These are phyloP conservation scores for Matsumurasca onukii DNA, from an alignment of 1,140 invertebrate species.

Conservation along the genomic window DNA sequence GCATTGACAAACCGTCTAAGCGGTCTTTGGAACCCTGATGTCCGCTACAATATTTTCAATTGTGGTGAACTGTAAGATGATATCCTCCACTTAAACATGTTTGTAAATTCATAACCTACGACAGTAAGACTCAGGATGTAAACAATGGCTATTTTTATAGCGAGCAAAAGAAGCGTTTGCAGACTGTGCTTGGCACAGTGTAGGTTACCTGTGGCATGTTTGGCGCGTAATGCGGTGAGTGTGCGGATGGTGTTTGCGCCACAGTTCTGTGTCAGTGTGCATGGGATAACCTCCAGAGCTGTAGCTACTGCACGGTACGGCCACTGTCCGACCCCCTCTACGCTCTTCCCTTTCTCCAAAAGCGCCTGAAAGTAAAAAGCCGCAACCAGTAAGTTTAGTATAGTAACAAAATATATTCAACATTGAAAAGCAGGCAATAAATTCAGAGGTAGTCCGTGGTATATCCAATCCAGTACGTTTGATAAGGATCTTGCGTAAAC, in stretches of 20 bases:
- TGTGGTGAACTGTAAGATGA: not conserved
- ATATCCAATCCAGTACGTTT: too few species aligned
- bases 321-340: conserved; percentile 74
- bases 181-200: too few species aligned
- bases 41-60: not conserved
- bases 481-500: too few species aligned
- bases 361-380: conserved; percentile 56
- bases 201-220: conserved; percentile 63
- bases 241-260: conserved; percentile 95
- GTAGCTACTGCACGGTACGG: conserved; percentile 92
- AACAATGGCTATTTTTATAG: not conserved
- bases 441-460: too few species aligned
- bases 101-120: not conserved
- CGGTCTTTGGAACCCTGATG: not conserved
- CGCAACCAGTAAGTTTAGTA: too few species aligned
- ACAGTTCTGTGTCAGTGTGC: conserved; percentile 97
- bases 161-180: too few species aligned
- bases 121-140: not conserved
- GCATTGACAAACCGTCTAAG: not conserved
- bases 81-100: not conserved
- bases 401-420: too few species aligned
- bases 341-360: conserved; percentile 67
- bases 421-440: too few species aligned
- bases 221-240: conserved; percentile 87
- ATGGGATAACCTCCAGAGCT: conserved; percentile 95